Percentiles rank a stretch among this genome's conserved stretches.
Evolutionary conservation across 2,797 vertebrate genomes (phyloP).

Genomic region (Spea hammondii): DNA sequence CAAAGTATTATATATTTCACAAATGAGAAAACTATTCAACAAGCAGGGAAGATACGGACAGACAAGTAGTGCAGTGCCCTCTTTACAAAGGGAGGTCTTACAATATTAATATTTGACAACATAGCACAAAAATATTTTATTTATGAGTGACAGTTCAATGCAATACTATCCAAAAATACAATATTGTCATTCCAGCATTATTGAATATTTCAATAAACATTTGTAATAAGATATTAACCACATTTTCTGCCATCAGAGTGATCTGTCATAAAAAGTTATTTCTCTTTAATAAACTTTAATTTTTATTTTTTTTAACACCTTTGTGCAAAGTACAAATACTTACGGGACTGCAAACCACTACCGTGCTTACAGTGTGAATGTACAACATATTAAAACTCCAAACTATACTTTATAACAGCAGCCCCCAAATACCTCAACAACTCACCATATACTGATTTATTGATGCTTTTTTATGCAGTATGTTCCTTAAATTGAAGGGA

Average conservation of each 20-base stretch:
- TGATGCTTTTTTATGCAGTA: too few species aligned
- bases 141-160: slow-evolving; percentile 68
- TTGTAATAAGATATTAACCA: background rate
- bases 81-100: background rate
- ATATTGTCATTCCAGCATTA: slow-evolving; percentile 55
- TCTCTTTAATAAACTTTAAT: background rate
- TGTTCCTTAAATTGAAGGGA: too few species aligned
- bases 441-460: too few species aligned
- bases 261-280: background rate
- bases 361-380: background rate
- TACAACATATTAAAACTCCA: background rate
- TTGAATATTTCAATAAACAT: slow-evolving; percentile 15
- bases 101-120: background rate
- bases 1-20: background rate
- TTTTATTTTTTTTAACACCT: background rate
- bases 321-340: background rate
- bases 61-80: background rate
- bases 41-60: background rate
- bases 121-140: slow-evolving; percentile 74
- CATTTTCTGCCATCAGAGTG: background rate
- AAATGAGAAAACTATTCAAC: slow-evolving; percentile 1
- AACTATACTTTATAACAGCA: too few species aligned
- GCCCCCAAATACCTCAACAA: too few species aligned
- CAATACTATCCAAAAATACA: slow-evolving; percentile 73
- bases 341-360: background rate